Percentiles rank a stretch among this genome's conserved stretches.
Conservation (phyloP, 2,113 vertebrate species). For the Piprites chloris region DNA sequence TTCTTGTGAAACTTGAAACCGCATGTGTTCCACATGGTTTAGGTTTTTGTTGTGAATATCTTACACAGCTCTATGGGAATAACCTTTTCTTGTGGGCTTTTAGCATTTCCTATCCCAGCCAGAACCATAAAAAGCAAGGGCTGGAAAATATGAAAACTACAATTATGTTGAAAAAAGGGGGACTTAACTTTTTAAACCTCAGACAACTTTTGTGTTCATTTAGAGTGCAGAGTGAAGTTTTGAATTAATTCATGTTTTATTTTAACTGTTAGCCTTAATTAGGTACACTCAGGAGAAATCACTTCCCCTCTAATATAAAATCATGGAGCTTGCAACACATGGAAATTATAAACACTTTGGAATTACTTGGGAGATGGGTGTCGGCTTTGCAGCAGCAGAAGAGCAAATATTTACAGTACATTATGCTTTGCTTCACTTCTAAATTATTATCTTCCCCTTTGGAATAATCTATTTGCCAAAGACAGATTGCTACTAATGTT, state of each 20-base stretch:
- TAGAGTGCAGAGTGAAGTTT: background rate
- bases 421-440: background rate
- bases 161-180: conserved; percentile 20
- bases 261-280: conserved; percentile 57
- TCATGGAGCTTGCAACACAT: background rate
- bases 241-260: conserved; percentile 48
- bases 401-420: conserved; percentile 65
- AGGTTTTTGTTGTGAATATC: conserved; percentile 49
- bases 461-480: conserved; percentile 33
- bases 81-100: conserved; percentile 57
- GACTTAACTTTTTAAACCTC: conserved; percentile 48
- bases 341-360: conserved; percentile 66
- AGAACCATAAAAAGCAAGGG: conserved; percentile 53
- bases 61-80: conserved; percentile 48
- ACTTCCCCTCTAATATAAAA: conserved; percentile 37
- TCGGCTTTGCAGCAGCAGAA: conserved; percentile 42
- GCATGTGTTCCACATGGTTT: conserved; percentile 43
- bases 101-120: conserved; percentile 48
- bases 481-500: background rate
- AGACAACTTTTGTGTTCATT: conserved; percentile 33
- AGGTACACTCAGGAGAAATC: conserved; percentile 38
- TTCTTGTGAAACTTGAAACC: conserved; percentile 59
- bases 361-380: conserved; percentile 48
- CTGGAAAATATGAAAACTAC: conserved; percentile 60
- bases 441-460: conserved; percentile 49